A percentile compares a stretch with the other conserved stretches of the same genome.
Conservation (phyloP, 2,888 invertebrate species). For the Norana najaformis region DNA sequence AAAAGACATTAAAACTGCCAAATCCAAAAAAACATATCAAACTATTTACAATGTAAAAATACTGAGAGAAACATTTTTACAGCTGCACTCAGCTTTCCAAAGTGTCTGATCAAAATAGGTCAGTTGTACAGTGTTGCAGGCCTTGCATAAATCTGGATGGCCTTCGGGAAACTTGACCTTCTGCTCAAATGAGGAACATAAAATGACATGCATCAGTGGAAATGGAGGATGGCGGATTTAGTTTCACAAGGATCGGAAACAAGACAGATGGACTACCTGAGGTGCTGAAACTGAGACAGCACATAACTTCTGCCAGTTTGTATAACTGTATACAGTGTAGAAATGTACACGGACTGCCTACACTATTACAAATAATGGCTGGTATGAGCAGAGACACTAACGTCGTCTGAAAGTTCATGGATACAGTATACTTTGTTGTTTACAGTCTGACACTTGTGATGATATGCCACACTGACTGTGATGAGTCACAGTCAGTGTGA, state of each 20-base stretch:
- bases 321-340: neutral
- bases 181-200: neutral
- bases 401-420: neutral
- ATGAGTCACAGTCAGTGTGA: too few species aligned
- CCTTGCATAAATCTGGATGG: neutral
- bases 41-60: neutral
- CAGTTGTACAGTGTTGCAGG: neutral
- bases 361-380: neutral
- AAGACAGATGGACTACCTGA: conserved; percentile 1
- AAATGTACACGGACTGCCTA: neutral
- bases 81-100: neutral
- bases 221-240: neutral
- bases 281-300: neutral
- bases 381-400: neutral
- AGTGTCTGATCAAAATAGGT: neutral
- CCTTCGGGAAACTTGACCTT: neutral
- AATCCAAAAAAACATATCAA: neutral
- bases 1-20: neutral
- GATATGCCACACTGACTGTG: too few species aligned
- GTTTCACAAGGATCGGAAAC: conserved; percentile 6
- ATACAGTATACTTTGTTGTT: neutral
- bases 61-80: neutral
- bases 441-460: too few species aligned
- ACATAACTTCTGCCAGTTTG: neutral
- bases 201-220: neutral